Base-by-base conservation (phyloP, 2,113 vertebrate genomes). In the Colinus virginianus region DNA sequence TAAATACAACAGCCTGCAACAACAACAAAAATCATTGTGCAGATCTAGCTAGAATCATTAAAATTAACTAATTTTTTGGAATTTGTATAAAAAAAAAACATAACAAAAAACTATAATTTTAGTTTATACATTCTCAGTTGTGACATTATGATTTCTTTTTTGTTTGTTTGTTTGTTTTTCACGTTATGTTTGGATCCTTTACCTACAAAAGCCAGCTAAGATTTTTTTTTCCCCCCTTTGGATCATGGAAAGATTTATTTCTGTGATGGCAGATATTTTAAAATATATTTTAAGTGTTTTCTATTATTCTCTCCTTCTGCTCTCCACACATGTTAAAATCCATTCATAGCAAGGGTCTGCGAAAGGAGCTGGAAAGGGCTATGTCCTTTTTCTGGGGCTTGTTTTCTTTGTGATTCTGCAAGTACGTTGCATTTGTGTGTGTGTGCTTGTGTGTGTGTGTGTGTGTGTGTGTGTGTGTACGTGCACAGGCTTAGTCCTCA, bases 401-500 rank as follows among this genome's bases (percentile, higher is more conserved):
- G 70, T 97, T 97, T 97, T 93, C 95, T 98, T 96, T 97, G 94
- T 97, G 87, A 97, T 90, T 75, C 87, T 94, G 88, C 66, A 75
- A 96, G 90, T 95, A 10, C 84, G 32, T 61, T 56, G 66, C 43
- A n/a, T 93, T 79, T 67, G 43, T 67, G 49, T 40, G 43, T 80
- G 64, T 48, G 76, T 67, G 38, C 43, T 1, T 91, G 59, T 96
- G 67, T 92, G 83, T 92, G 63, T 96, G 67, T 92, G 83, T 92
- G 91, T 86, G 87, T 93, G 95, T 91, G 63, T 96, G 67, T 92
- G 83, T 92, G 91, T 86, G 90, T 94, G 93, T 94, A 75, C 56
- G 87, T 93, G 95, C 89, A 95, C 92, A 97, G 93, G 97, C 98
- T 97, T 94, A 98, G 99, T 99, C 98, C 99, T 99, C 99, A 99